Percentiles rank a stretch among this genome's conserved stretches.
phyloP scores from a whole-genome alignment of 2,113 vertebrate genomes.

The Podiceps cristatus region DNA sequence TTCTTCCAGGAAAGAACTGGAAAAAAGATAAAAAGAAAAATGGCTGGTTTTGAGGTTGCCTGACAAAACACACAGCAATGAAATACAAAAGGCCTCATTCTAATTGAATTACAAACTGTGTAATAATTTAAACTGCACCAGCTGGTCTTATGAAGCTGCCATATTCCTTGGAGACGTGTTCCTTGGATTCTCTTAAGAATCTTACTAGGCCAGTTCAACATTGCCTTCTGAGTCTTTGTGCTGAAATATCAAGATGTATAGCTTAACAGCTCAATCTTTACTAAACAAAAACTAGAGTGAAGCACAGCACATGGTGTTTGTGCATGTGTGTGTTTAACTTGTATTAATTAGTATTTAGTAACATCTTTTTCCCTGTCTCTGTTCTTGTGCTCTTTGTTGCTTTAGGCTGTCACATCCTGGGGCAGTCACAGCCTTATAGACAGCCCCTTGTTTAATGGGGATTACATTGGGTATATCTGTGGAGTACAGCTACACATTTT shows the following conservation, averaged over 20 bases:
- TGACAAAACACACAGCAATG: constrained; percentile 32
- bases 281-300: constrained; percentile 23
- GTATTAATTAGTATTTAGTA: not conserved
- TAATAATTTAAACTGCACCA: constrained; percentile 76
- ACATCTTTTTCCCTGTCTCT: not conserved
- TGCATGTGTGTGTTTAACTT: not conserved
- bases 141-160: constrained; percentile 71
- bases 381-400: not conserved
- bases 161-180: constrained; percentile 66
- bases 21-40: not conserved
- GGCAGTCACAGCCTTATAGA: not conserved
- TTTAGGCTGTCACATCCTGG: not conserved
- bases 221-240: constrained; percentile 12
- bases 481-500: not conserved
- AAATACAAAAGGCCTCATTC: constrained; percentile 55
- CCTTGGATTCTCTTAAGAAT: constrained; percentile 25
- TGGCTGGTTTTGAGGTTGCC: constrained; percentile 31
- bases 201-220: constrained; percentile 23
- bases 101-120: constrained; percentile 75
- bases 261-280: not conserved
- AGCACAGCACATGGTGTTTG: not conserved
- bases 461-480: not conserved
- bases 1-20: constrained; percentile 1
- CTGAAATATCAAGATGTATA: not conserved
- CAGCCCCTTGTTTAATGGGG: not conserved